These are phyloP conservation scores for Cataglyphis cursor DNA, from an alignment of 2,888 invertebrate genomes.

Conservation along the genomic window DNA sequence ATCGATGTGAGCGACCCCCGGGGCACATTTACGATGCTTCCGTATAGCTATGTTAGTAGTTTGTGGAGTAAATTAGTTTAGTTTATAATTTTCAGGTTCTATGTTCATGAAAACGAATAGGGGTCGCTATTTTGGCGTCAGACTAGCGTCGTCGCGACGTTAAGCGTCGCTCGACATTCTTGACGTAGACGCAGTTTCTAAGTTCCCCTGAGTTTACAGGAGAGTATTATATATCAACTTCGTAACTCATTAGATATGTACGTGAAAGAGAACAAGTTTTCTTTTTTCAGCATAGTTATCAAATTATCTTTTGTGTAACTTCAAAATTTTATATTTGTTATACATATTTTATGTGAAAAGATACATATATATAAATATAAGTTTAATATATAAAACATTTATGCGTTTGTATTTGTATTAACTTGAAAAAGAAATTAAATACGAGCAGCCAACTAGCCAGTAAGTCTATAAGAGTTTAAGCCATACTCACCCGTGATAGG, in stretches of 20 bases:
- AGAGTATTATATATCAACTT: slow-evolving; percentile 58
- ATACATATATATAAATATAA: not conserved
- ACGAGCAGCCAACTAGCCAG: not conserved
- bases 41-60: slow-evolving; percentile 35
- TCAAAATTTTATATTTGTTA: slow-evolving; percentile 6
- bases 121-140: slow-evolving; percentile 75
- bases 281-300: not conserved
- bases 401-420: not conserved
- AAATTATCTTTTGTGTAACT: slow-evolving; percentile 5
- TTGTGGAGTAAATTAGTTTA: slow-evolving; percentile 79
- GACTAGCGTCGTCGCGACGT: slow-evolving; percentile 74
- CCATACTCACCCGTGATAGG: slow-evolving; percentile 92
- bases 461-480: not conserved
- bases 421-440: not conserved
- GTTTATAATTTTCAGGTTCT: slow-evolving; percentile 79
- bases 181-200: slow-evolving; percentile 74
- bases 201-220: slow-evolving; percentile 72
- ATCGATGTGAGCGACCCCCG: slow-evolving; percentile 63
- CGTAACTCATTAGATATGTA: slow-evolving; percentile 67
- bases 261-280: not conserved
- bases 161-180: slow-evolving; percentile 74
- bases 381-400: slow-evolving; percentile 1
- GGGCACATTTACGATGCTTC: slow-evolving; percentile 45
- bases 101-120: slow-evolving; percentile 79
- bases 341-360: not conserved